Percentiles rank a stretch among this genome's conserved stretches.
phyloP scores from a whole-genome alignment of 2,113 vertebrate species.

The Vombatus ursinus region DNA sequence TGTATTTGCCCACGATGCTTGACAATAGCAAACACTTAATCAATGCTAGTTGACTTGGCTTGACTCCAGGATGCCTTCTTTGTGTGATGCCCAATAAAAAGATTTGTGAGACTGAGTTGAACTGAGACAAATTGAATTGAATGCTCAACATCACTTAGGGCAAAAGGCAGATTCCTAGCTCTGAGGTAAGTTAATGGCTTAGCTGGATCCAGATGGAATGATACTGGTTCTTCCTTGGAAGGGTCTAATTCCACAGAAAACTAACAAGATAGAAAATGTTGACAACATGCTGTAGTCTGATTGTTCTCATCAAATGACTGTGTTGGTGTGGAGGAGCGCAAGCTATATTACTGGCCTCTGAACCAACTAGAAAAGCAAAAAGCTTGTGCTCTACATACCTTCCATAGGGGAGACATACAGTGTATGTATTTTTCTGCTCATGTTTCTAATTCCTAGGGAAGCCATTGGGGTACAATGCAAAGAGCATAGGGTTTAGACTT shows the following conservation, averaged over 20 bases:
- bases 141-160: background rate
- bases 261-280: background rate
- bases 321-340: background rate
- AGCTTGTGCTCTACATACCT: background rate
- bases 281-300: background rate
- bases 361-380: background rate
- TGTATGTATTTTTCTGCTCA: background rate
- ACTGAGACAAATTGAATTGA: background rate
- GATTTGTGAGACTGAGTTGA: background rate
- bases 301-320: background rate
- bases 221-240: background rate
- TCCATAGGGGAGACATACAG: background rate
- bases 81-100: background rate
- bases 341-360: background rate
- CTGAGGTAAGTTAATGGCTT: background rate
- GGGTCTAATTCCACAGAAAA: background rate
- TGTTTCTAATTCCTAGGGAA: background rate
- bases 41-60: background rate
- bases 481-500: background rate
- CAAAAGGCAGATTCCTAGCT: background rate
- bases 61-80: background rate
- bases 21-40: background rate
- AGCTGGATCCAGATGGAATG: background rate
- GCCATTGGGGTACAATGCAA: background rate
- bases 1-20: background rate